phyloP scores from a whole-genome alignment of 2,113 vertebrate genomes.

The Polypterus bichir region DNA sequence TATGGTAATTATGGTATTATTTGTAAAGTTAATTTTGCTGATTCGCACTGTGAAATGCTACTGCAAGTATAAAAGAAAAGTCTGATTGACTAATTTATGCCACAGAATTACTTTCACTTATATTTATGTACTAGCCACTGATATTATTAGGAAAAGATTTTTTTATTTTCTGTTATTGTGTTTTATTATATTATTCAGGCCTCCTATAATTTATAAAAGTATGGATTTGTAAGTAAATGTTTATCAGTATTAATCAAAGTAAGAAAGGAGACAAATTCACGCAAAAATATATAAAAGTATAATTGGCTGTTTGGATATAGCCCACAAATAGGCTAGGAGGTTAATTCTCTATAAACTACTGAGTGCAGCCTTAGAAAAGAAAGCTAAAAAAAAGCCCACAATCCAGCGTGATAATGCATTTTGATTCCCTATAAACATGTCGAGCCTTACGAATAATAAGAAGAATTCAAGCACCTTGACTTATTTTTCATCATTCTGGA shows the following conservation, averaged over 20 bases:
- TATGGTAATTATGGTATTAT: too few species aligned
- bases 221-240: neutral
- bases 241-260: neutral
- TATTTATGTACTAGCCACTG: too few species aligned
- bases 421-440: neutral
- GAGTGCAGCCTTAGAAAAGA: neutral
- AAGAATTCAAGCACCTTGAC: constrained; percentile 2
- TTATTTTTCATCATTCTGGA: neutral
- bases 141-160: too few species aligned
- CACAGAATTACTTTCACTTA: too few species aligned
- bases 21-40: too few species aligned
- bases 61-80: too few species aligned
- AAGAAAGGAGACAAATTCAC: neutral
- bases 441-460: neutral
- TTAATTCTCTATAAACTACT: neutral
- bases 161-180: too few species aligned
- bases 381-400: neutral
- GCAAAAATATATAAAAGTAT: neutral
- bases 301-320: neutral
- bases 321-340: neutral
- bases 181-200: too few species aligned
- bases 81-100: too few species aligned
- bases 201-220: too few species aligned
- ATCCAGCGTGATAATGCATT: constrained; percentile 1
- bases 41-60: too few species aligned